Base-by-base conservation (phyloP, 2,113 vertebrate species). In the Stegastes partitus region DNA sequence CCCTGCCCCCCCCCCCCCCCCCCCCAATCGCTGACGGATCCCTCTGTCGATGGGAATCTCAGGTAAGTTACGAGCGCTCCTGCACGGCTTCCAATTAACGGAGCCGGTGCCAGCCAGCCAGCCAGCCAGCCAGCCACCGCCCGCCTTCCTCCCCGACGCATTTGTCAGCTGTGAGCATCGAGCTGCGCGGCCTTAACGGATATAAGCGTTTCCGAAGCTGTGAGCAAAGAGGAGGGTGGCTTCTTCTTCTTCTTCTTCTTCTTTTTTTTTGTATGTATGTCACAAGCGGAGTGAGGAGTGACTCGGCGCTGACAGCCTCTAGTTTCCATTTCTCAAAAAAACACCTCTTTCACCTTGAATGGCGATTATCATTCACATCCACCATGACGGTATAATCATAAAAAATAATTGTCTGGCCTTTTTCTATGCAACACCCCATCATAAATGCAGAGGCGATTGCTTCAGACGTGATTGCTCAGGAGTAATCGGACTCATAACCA, bases 31-130 rank as follows among this genome's bases (percentile, higher is more conserved):
- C 44, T 87, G 83, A 86, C 87, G 83, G 49, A 90, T 90, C 57
- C 58, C 79, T 85, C 22, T 83, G 87, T 89, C 89, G 68, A 91
- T 91, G 54, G 49, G 80, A 85, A 89, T 87, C 88, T 81, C 83
- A 84, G 82, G 84, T 91, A 90, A 86, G 79, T 91, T 90, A 82
- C 28, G 68, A 87, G 74, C 54, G 1, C 5, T 81, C 51, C 71
- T 44, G 61, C 28, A 66, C 11, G 22, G 77, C 67, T 84, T 77
- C 73, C 87, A 91, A 90, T 89, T 88, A 89, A 45, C 42, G 55
- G 58, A 78, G 65, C 66, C 73, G 25, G 42, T 77, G 82, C 77
- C 80, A 68, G 68, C 21, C 72, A 50, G 45, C 28, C 19, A 16
- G n/a, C n/a, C n/a, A n/a, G 82, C 77, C 80, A 68, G 68, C 21